Conservation (phyloP, 2,797 vertebrate species). For the Lacerta agilis region DNA sequence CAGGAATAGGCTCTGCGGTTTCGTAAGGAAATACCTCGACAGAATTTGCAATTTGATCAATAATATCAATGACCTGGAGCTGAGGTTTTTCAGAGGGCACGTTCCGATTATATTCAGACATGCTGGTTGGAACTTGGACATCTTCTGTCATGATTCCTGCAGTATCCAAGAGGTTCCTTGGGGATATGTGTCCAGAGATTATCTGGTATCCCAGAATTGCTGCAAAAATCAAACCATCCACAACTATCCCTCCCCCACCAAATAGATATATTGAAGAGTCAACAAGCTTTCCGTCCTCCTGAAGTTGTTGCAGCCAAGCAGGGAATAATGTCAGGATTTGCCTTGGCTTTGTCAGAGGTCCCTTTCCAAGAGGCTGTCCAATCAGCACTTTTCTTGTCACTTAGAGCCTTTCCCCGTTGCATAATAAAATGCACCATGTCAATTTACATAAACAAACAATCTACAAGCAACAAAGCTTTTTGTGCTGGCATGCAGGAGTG, state of each 20-base stretch:
- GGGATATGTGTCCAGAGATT: conserved; percentile 2
- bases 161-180: fast-evolving
- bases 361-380: conserved; percentile 54
- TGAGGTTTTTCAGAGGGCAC: conserved; percentile 41
- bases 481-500: conserved; percentile 76
- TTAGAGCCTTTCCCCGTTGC: conserved; percentile 62
- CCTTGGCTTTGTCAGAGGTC: conserved; percentile 49
- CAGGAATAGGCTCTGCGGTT: conserved; percentile 41
- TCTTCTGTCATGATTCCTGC: conserved; percentile 74
- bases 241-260: background rate
- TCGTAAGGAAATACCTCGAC: background rate
- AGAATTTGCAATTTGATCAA: conserved; percentile 59
- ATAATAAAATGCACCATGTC: conserved; percentile 74
- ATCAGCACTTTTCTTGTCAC: conserved; percentile 57
- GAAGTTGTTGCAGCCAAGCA: conserved; percentile 19
- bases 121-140: conserved; percentile 13
- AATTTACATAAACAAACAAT: conserved; percentile 81
- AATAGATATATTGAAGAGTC: background rate
- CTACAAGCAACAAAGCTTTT: conserved; percentile 74
- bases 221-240: conserved; percentile 3
- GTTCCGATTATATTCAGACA: conserved; percentile 73
- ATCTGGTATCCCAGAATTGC: conserved; percentile 1
- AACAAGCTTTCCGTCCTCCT: conserved; percentile 17
- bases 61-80: conserved; percentile 67
- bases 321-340: conserved; percentile 48